A percentile compares a stretch with the other conserved stretches of the same genome.
Evolutionary conservation across 2,888 invertebrate genomes (phyloP).

Genomic region (Tolmerus cingulatus): DNA sequence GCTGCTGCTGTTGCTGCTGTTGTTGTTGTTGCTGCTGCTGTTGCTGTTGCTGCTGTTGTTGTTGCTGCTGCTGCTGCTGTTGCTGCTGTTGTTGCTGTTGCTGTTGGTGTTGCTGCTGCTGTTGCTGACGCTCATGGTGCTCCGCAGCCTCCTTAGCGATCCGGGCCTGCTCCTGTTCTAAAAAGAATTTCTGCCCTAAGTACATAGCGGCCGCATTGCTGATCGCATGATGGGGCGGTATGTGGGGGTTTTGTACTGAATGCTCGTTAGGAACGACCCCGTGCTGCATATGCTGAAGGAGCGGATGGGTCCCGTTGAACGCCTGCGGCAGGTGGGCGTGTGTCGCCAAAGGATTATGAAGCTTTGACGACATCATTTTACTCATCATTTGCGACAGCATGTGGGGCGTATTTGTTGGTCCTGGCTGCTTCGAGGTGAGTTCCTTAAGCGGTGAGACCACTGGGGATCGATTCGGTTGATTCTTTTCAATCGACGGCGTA

Average conservation of each 20-base stretch:
- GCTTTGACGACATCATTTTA: conserved; percentile 72
- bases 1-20: conserved; percentile 63
- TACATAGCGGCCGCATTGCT: conserved; percentile 77
- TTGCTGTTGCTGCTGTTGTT: conserved; percentile 66
- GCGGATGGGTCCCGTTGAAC: conserved; percentile 68
- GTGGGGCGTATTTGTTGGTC: conserved; percentile 60
- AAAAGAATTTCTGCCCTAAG: conserved; percentile 79
- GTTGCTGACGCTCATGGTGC: conserved; percentile 67
- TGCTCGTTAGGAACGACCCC: conserved; percentile 55
- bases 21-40: conserved; percentile 65
- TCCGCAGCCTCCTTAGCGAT: conserved; percentile 73
- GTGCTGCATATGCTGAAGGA: conserved; percentile 67
- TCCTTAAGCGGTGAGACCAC: conserved; percentile 53
- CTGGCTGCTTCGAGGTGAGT: conserved; percentile 56
- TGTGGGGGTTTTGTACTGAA: conserved; percentile 56
- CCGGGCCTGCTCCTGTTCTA: conserved; percentile 78
- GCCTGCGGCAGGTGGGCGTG: conserved; percentile 69
- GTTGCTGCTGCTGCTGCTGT: conserved; percentile 66
- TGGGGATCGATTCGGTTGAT: conserved; percentile 58
- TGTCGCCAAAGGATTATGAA: conserved; percentile 66
- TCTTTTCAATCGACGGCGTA: conserved; percentile 54
- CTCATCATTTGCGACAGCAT: conserved; percentile 72
- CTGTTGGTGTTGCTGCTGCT: conserved; percentile 62
- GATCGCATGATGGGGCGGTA: conserved; percentile 70
- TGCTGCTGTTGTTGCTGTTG: conserved; percentile 66